These are phyloP conservation scores for Homarus gammarus DNA, from an alignment of 2,888 invertebrate genomes.

Conservation along the genomic window DNA sequence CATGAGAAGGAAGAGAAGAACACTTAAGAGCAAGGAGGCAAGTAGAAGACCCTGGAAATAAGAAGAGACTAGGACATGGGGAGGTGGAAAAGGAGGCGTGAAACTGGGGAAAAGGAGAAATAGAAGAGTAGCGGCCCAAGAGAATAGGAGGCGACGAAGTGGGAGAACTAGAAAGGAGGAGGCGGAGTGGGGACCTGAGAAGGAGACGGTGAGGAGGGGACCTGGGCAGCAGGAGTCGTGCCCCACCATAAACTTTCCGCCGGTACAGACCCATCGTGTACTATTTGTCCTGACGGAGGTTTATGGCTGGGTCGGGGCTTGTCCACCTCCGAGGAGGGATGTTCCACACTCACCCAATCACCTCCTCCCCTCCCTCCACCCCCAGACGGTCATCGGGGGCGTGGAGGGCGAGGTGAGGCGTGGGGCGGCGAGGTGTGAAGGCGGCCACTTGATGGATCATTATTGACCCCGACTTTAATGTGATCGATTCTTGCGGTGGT, in stretches of 20 bases:
- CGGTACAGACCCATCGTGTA: slow-evolving; percentile 14
- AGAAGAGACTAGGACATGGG: too few relatives aligned
- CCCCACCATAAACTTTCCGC: slow-evolving; percentile 27
- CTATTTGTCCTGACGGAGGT: slow-evolving; percentile 39
- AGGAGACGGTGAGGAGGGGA: too few relatives aligned
- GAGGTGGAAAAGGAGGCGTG: too few relatives aligned
- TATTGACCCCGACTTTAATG: slow-evolving; percentile 26
- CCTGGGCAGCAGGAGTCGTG: neutral
- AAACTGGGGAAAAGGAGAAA: too few relatives aligned
- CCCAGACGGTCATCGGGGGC: neutral
- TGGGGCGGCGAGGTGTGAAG: neutral
- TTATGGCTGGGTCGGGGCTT: slow-evolving; percentile 18
- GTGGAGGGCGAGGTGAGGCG: neutral
- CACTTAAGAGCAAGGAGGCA: too few relatives aligned
- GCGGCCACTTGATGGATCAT: slow-evolving; percentile 16
- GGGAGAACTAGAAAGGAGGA: neutral
- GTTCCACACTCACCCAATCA: neutral
- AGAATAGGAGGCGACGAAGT: neutral
- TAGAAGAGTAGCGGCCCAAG: too few relatives aligned
- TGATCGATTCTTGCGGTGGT: slow-evolving; percentile 20
- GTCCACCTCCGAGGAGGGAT: neutral
- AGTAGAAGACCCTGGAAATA: too few relatives aligned
- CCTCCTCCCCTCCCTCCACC: neutral
- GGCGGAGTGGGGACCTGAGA: neutral
- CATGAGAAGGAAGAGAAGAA: too few relatives aligned